Conservation (phyloP, 2,113 vertebrate species). For the Oreochromis niloticus region DNA sequence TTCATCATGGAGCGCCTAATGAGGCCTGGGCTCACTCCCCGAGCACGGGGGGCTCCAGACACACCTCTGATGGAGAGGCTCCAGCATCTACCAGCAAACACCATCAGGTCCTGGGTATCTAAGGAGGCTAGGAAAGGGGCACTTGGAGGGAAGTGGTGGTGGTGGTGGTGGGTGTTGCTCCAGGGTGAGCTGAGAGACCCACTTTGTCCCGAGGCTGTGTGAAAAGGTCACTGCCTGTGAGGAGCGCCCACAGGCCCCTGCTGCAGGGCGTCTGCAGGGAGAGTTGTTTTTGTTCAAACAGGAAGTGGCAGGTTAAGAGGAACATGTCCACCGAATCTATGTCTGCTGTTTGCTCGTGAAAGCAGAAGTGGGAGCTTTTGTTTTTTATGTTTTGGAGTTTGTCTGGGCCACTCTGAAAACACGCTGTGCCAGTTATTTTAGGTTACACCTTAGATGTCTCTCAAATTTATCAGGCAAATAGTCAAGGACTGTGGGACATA, state of each 20-base stretch:
- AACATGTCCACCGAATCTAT: constrained; percentile 52
- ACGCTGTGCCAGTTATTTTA: neutral
- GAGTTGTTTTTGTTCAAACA: constrained; percentile 65
- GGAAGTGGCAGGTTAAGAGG: constrained; percentile 70
- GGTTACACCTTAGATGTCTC: neutral
- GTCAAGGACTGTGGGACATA: neutral
- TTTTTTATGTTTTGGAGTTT: constrained; percentile 12
- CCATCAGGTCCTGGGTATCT: constrained; percentile 2
- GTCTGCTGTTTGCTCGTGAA: constrained; percentile 21
- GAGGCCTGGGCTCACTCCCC: constrained; percentile 65
- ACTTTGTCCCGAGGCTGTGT: constrained; percentile 71
- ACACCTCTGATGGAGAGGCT: constrained; percentile 41
- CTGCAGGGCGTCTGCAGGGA: constrained; percentile 62
- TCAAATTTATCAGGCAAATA: neutral
- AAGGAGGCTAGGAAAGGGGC: neutral
- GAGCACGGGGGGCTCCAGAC: constrained; percentile 46
- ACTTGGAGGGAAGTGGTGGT: neutral
- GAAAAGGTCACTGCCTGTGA: constrained; percentile 69
- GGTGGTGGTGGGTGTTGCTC: constrained; percentile 49
- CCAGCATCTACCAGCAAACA: constrained; percentile 38
- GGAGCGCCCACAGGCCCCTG: constrained; percentile 54
- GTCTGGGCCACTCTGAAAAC: neutral
- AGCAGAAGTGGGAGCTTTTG: constrained; percentile 16
- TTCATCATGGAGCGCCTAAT: constrained; percentile 77
- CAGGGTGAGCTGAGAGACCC: constrained; percentile 56